Percentiles rank a stretch among this genome's conserved stretches.
phyloP scores from a whole-genome alignment of 2,797 vertebrate genomes.

The Columba guinea region DNA sequence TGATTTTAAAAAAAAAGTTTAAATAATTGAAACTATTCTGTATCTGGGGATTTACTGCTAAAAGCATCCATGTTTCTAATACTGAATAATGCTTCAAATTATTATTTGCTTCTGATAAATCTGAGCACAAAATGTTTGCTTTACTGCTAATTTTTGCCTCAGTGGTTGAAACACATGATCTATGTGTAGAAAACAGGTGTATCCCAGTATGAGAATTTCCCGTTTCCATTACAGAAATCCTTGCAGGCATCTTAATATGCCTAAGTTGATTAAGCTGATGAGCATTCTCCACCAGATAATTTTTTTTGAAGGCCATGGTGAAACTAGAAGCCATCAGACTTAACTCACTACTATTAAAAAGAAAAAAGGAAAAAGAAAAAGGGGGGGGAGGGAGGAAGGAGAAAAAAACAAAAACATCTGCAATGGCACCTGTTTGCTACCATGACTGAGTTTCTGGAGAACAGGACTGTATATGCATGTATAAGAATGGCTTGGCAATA shows the following conservation, averaged over 20 bases:
- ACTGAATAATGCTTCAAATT: constrained; percentile 1
- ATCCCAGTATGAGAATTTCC: neutral
- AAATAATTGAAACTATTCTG: neutral
- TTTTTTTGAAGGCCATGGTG: neutral
- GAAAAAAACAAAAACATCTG: neutral
- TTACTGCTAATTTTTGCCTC: constrained; percentile 42
- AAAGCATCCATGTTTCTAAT: neutral
- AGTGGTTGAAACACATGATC: constrained; percentile 24
- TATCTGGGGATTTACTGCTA: neutral
- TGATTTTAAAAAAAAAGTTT: neutral
- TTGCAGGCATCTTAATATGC: neutral
- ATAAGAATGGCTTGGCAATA: neutral
- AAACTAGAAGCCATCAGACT: neutral
- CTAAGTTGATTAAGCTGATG: neutral
- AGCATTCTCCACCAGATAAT: neutral
- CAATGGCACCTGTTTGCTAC: constrained; percentile 48
- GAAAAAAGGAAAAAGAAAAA: neutral
- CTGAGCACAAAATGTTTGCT: constrained; percentile 29
- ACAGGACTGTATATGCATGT: neutral
- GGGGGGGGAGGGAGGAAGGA: too few species aligned
- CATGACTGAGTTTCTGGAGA: constrained; percentile 13
- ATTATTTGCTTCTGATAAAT: constrained; percentile 46
- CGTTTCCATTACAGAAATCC: neutral
- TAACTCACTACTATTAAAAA: neutral
- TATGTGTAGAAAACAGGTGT: constrained; percentile 44